Evolutionary conservation across 2,797 vertebrate genomes (phyloP), one percentile per base, ranked within the genome.

Genomic region (Sylvilagus floridanus): DNA sequence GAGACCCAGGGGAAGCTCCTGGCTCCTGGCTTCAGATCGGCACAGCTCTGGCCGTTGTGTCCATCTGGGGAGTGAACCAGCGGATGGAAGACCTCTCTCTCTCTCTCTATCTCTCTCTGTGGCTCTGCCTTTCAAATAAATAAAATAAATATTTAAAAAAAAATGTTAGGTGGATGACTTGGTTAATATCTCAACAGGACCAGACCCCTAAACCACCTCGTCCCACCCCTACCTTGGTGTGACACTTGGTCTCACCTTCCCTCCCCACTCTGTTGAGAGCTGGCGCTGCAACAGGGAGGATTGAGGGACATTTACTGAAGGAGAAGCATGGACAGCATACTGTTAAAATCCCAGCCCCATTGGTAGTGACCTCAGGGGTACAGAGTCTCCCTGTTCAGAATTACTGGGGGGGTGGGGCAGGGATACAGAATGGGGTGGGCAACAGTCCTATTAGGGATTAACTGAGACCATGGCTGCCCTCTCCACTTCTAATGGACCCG

Each of bases 161-260:
- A 54, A 65, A 66, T 82, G 37, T 63, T 72, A 82, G 84, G 22
- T 52, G 7, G 1, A 5, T 52, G 28, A 72, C 32, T 83, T 85
- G n/a, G 63, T 87, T 26, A 93, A 35, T 30, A 91, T 73, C 22
- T 68, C 24, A 47, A 47, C 98, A 91, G 98, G 98, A 98, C 97
- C 97, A 97, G 98, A 98, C 96, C 97, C 96, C 57, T 91, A 71
- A 57, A 93, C 90, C 85, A 75, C 95, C 92, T 91, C 90, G 95
- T 90, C 95, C 90, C 14, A 35, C 54, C 72, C 57, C 16, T 42
- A 50, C 82, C 68, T 76, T 88, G 90, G 65, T 78, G 93, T 90
- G 96, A 90, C 13, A 66, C 78, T 68, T 96, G 96, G 96, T 93
- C 95, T 93, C 81, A 90, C 78, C 71, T 57, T 17, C 16, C n/a